phyloP scores from a whole-genome alignment of 2,797 vertebrate genomes.

The Enteromius paludinosus region DNA sequence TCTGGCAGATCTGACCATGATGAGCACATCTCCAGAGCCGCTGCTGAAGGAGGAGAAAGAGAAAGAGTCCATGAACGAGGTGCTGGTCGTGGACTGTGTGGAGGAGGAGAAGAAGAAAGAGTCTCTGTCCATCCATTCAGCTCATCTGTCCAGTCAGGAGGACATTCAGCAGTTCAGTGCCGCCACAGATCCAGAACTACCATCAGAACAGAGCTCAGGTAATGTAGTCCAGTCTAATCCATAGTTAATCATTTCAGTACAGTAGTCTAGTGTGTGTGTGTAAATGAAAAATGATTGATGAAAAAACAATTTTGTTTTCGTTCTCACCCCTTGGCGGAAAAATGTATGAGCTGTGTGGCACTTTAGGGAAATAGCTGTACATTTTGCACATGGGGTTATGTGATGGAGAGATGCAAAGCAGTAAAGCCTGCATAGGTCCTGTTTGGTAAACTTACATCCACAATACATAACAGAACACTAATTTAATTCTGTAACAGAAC shows the following conservation, averaged over 20 bases:
- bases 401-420: too few relatives aligned
- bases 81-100: conserved; percentile 68
- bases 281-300: too few relatives aligned
- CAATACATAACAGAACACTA: too few relatives aligned
- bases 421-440: too few relatives aligned
- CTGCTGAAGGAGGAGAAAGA: conserved; percentile 73
- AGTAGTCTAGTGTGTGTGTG: background rate
- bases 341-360: too few relatives aligned
- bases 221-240: conserved; percentile 26
- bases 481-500: too few relatives aligned
- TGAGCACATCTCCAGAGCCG: conserved; percentile 81
- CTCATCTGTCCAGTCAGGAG: conserved; percentile 74
- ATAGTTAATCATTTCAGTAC: too few relatives aligned
- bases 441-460: too few relatives aligned
- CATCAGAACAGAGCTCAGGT: conserved; percentile 88
- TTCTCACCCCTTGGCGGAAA: too few relatives aligned
- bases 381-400: too few relatives aligned
- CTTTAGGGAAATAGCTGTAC: too few relatives aligned
- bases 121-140: conserved; percentile 51
- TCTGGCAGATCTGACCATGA: conserved; percentile 92
- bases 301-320: too few relatives aligned
- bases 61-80: conserved; percentile 60
- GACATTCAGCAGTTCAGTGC: conserved; percentile 76
- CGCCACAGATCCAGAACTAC: conserved; percentile 71
- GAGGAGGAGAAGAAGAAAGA: conserved; percentile 69